Percentiles rank a stretch among this genome's conserved stretches.
Conservation (phyloP, 2,113 vertebrate genomes). For the Carassius auratus region DNA sequence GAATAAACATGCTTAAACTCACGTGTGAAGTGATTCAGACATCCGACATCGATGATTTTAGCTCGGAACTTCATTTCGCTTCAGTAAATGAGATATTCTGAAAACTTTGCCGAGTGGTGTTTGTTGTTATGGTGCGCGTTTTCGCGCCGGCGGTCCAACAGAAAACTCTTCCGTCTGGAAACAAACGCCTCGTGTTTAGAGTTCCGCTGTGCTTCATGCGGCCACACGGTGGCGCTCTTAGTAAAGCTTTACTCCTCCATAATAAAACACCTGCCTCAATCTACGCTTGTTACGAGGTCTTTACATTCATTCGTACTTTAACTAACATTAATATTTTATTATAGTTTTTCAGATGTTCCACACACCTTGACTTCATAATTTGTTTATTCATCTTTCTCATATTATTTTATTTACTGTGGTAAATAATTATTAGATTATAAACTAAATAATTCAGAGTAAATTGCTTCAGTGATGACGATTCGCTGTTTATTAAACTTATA, state of each 20-base stretch:
- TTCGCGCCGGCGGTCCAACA: background rate
- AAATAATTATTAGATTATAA: too few species aligned
- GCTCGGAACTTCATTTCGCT: slow-evolving; percentile 79
- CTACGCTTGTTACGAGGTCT: too few species aligned
- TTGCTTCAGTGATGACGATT: too few species aligned
- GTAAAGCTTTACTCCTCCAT: background rate
- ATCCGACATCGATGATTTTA: slow-evolving; percentile 80
- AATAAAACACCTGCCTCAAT: too few species aligned
- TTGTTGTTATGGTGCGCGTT: too few species aligned
- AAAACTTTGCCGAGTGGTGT: too few species aligned
- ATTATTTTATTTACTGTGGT: too few species aligned
- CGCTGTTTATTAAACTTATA: too few species aligned
- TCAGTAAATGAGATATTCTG: background rate
- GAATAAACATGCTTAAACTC: slow-evolving; percentile 17
- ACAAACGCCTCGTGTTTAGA: background rate
- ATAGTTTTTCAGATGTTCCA: too few species aligned
- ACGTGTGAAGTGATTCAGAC: slow-evolving; percentile 87
- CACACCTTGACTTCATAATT: too few species aligned
- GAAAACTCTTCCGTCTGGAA: slow-evolving; percentile 18
- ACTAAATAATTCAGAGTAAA: too few species aligned
- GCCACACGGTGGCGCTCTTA: background rate
- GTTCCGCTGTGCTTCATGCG: background rate
- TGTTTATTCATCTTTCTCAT: too few species aligned
- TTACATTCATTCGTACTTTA: background rate
- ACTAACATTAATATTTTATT: background rate